phyloP scores from a whole-genome alignment of 2,888 invertebrate species.

The Tholera decimalis region DNA sequence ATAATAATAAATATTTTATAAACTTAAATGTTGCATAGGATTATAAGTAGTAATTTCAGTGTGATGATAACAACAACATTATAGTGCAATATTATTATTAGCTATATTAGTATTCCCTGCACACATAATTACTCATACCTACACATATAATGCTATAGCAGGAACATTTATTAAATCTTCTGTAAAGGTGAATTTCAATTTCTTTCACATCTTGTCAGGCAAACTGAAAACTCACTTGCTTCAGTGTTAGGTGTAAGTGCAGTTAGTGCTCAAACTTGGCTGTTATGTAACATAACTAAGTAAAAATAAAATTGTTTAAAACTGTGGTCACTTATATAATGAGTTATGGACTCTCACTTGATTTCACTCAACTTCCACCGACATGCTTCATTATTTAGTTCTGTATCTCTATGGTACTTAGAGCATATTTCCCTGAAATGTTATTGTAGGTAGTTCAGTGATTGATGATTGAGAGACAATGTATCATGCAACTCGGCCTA shows the following conservation, averaged over 20 bases:
- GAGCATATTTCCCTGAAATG: not conserved
- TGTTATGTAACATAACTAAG: conserved; percentile 49
- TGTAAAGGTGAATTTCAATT: conserved; percentile 7
- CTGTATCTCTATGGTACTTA: not conserved
- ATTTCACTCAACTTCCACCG: conserved; percentile 18
- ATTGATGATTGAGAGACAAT: not conserved
- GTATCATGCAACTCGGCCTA: not conserved
- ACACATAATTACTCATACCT: conserved; percentile 21
- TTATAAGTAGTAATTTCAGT: not conserved
- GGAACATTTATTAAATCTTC: conserved; percentile 3
- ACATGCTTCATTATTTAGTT: conserved; percentile 13
- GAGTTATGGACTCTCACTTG: conserved; percentile 38
- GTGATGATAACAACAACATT: conserved; percentile 6
- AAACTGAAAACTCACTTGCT: conserved; percentile 1
- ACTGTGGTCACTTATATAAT: conserved; percentile 40
- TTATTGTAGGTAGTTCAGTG: not conserved
- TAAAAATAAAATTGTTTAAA: conserved; percentile 50
- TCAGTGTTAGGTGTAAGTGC: conserved; percentile 4
- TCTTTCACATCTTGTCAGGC: conserved; percentile 10
- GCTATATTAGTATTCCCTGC: conserved; percentile 20
- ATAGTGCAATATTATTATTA: conserved; percentile 30
- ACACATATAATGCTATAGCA: conserved; percentile 1
- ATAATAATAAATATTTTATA: too few species aligned
- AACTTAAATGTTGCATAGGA: not conserved
- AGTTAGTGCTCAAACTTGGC: conserved; percentile 22